These are phyloP conservation scores for Fissipunctia ypsillon DNA, from an alignment of 2,888 invertebrate species.

Conservation along the genomic window DNA sequence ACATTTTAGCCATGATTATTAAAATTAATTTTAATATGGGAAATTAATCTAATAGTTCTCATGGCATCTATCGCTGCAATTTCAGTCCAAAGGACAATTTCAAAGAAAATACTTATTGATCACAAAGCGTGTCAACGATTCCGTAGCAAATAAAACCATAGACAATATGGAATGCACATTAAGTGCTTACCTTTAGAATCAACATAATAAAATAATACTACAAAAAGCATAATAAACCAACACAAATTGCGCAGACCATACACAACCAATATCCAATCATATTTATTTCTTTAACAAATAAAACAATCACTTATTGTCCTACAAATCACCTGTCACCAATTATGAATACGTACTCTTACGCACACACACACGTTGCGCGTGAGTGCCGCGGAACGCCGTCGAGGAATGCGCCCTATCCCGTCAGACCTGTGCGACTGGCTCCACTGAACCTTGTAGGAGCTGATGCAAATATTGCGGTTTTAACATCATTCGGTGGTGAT, in stretches of 20 bases:
- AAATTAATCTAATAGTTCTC: background rate
- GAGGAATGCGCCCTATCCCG: constrained; percentile 66
- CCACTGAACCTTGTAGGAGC: constrained; percentile 37
- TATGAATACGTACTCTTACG: constrained; percentile 29
- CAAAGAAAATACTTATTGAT: background rate
- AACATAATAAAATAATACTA: background rate
- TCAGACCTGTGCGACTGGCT: constrained; percentile 61
- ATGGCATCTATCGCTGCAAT: background rate
- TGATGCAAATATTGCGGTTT: constrained; percentile 55
- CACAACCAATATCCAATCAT: background rate
- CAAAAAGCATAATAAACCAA: background rate
- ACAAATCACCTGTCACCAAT: constrained; percentile 37
- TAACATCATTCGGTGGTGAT: constrained; percentile 42
- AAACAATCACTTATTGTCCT: constrained; percentile 19
- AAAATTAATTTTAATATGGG: background rate
- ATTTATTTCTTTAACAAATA: constrained; percentile 4
- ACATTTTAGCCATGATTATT: background rate
- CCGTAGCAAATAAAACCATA: background rate
- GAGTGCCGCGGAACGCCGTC: constrained; percentile 56
- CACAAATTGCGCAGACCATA: background rate
- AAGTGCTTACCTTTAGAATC: background rate
- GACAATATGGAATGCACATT: background rate
- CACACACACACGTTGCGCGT: constrained; percentile 28
- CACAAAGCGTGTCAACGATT: background rate
- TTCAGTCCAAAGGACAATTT: background rate